Conservation (phyloP, 2,113 vertebrate genomes). For the Lipotes vexillifer region DNA sequence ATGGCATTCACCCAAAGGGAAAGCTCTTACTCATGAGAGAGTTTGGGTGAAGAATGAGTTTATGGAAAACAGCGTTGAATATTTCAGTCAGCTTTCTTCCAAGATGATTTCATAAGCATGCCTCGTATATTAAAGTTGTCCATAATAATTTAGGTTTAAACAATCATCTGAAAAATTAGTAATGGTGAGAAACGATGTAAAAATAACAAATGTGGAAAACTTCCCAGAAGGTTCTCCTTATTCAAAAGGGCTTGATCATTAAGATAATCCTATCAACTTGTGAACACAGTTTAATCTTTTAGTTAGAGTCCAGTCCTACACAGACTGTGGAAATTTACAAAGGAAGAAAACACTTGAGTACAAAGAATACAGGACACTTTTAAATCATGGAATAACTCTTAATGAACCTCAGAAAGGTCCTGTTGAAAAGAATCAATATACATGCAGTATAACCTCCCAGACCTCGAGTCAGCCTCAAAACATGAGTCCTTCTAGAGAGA, state of each 20-base stretch:
- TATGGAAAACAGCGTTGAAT: not conserved
- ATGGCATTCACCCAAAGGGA: not conserved
- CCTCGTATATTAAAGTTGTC: not conserved
- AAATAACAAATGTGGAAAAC: not conserved
- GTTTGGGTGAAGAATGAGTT: not conserved
- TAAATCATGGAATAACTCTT: not conserved
- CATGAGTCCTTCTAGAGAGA: not conserved
- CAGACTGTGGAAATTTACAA: not conserved
- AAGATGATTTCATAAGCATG: not conserved
- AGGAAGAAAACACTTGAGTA: not conserved
- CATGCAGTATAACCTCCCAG: not conserved
- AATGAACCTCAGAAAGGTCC: not conserved
- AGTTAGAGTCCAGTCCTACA: not conserved
- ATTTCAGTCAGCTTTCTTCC: not conserved
- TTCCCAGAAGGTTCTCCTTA: not conserved
- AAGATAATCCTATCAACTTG: not conserved
- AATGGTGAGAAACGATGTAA: not conserved
- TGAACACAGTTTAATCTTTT: not conserved
- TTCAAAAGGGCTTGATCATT: not conserved
- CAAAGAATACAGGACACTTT: not conserved
- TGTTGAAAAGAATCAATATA: not conserved
- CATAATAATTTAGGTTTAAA: not conserved
- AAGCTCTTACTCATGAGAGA: not conserved
- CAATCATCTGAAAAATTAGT: not conserved
- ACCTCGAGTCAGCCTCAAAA: not conserved